A percentile compares a stretch with the other conserved stretches of the same genome.
Evolutionary conservation across 2,797 vertebrate genomes (phyloP).

Genomic region (Micromesistius poutassou): DNA sequence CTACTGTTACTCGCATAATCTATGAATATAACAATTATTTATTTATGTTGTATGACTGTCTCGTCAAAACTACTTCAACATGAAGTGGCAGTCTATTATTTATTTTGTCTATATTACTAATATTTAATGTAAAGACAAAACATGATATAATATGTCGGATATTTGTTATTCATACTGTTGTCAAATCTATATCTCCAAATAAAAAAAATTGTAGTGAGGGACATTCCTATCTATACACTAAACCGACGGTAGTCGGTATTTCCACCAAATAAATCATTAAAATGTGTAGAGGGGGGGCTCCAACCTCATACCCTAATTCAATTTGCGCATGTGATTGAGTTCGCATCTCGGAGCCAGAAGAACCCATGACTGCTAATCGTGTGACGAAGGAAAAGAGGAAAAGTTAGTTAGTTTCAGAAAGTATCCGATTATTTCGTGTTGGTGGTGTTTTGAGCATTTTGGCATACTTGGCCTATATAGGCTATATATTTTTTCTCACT

Average conservation of each 20-base stretch:
- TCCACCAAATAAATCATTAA: neutral
- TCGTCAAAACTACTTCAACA: neutral
- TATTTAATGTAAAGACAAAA: neutral
- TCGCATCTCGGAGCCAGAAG: neutral
- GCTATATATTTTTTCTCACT: neutral
- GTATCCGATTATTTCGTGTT: neutral
- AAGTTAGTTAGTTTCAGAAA: neutral
- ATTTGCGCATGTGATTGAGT: conserved; percentile 52
- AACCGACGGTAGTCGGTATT: neutral
- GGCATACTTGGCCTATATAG: neutral
- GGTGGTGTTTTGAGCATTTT: neutral
- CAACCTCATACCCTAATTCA: conserved; percentile 36
- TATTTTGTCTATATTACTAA: neutral
- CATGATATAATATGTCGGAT: neutral
- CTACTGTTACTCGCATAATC: neutral
- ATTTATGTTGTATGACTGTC: neutral
- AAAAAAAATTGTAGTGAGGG: neutral
- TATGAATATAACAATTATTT: neutral
- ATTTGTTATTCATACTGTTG: neutral
- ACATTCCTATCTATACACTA: neutral
- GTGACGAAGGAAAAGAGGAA: neutral
- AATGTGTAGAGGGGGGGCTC: neutral
- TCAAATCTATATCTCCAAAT: neutral
- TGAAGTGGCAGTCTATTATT: neutral
- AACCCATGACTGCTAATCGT: neutral